Evolutionary conservation across 2,113 vertebrate genomes (phyloP), one percentile per base, ranked within the genome.

Genomic region (Zosterops japonicus): DNA sequence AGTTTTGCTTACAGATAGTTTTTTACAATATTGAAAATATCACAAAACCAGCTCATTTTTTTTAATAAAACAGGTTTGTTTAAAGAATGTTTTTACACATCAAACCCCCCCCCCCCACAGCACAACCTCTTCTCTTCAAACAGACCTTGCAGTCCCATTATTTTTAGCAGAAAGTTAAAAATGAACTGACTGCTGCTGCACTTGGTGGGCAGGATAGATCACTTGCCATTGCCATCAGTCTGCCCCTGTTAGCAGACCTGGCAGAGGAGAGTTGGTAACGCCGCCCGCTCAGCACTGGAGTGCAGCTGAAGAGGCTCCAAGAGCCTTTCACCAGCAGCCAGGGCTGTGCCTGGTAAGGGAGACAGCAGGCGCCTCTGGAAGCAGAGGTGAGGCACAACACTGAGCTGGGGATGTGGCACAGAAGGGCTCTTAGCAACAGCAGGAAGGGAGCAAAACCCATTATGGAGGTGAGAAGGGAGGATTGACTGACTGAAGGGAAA

Each of bases 211-310:
- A 20, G 65, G n/a, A 31, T 19, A 3, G 74, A n/a, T 84, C 75
- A 31, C 59, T 71, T 25, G 18, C 8, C 20, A 2, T 15, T 33
- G 64, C 80, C 35, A 6, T 31, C 8, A 16, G 22, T 23, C 22
- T 69, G 74, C 21, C 47, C 2, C 1, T 5, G 14, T 75, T 64
- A 25, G 28, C 39, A 12, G 25, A 36, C 13, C n/a, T 39, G 61
- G 52, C 42, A 90, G 68, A 23, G 12, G 13, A 1, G 41, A 60
- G 71, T 23, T 53, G 7, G 1, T 11, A 5, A 7, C 0, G 0
- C 29, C 0, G 0, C 56, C 70, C 1, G 6, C 71, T 47, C 2
- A 2, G 28, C 6, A n/a, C 52, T 14, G 80, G 33, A 41, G 44
- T 0, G 5, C 12, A 42, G 75, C 31, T 70, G 0, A 50, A 25